These are phyloP conservation scores for Drosophila punjabiensis DNA, from an alignment of 1,140 invertebrate species.

Conservation along the genomic window DNA sequence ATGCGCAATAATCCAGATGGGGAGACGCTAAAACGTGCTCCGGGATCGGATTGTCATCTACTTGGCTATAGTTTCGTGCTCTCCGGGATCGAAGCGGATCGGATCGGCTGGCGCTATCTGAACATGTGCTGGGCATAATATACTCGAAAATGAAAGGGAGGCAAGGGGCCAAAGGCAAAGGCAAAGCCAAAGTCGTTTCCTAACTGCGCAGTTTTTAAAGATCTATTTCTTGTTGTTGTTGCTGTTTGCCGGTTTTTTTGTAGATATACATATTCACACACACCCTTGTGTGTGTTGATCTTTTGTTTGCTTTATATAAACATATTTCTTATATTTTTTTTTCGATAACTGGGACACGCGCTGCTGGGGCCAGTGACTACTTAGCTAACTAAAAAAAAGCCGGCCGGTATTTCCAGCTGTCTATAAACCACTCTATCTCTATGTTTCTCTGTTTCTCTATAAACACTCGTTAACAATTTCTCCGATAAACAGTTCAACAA, in stretches of 20 bases:
- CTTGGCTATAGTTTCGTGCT: conserved; percentile 3
- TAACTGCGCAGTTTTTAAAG: conserved; percentile 54
- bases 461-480: conserved; percentile 5
- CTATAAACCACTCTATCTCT: neutral
- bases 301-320: conserved; percentile 17
- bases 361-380: conserved; percentile 40
- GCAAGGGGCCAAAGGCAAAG: conserved; percentile 21
- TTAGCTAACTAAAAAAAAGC: conserved; percentile 51
- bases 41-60: conserved; percentile 29
- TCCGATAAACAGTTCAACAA: conserved; percentile 56
- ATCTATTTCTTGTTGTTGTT: conserved; percentile 41
- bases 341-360: conserved; percentile 43
- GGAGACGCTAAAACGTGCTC: conserved; percentile 42
- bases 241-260: conserved; percentile 35
- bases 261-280: conserved; percentile 21
- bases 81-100: conserved; percentile 8
- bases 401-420: conserved; percentile 55
- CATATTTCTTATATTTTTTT: neutral
- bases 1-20: conserved; percentile 49
- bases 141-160: conserved; percentile 16
- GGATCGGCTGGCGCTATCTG: conserved; percentile 26
- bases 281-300: conserved; percentile 29
- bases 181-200: conserved; percentile 29
- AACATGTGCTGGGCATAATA: conserved; percentile 34
- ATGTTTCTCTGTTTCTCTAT: neutral